phyloP scores from a whole-genome alignment of 2,797 vertebrate species.

The Tamandua tetradactyla region DNA sequence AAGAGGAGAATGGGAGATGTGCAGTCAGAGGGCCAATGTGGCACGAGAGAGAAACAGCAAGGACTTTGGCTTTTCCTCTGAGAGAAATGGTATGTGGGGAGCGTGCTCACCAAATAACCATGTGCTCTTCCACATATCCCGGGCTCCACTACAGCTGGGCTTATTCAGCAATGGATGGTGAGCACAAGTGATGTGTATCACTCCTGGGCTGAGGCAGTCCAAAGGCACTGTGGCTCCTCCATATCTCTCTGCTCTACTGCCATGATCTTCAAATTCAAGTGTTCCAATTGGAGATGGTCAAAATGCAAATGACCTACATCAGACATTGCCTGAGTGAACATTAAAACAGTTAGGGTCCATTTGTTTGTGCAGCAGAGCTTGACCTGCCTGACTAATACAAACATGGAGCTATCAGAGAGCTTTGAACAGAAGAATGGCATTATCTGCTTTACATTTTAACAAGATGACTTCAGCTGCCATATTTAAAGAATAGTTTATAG shows the following conservation, averaged over 20 bases:
- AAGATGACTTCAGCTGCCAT: not conserved
- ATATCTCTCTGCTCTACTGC: not conserved
- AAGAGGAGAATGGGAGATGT: not conserved
- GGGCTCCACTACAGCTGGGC: not conserved
- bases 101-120: not conserved
- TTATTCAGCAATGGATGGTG: not conserved
- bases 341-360: not conserved
- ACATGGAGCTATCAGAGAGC: not conserved
- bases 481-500: not conserved
- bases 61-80: not conserved
- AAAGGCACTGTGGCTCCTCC: not conserved
- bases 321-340: not conserved
- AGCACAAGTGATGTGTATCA: not conserved
- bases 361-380: not conserved
- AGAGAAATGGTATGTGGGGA: not conserved
- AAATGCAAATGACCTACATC: not conserved
- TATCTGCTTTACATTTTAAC: not conserved
- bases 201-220: not conserved
- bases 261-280: not conserved
- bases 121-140: not conserved
- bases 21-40: not conserved
- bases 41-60: not conserved
- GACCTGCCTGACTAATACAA: not conserved
- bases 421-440: not conserved
- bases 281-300: not conserved